These are phyloP conservation scores for Zoroaster sp. DNA, from an alignment of 53 echinoderm and acorn worm genomes.

Conservation along the genomic window DNA sequence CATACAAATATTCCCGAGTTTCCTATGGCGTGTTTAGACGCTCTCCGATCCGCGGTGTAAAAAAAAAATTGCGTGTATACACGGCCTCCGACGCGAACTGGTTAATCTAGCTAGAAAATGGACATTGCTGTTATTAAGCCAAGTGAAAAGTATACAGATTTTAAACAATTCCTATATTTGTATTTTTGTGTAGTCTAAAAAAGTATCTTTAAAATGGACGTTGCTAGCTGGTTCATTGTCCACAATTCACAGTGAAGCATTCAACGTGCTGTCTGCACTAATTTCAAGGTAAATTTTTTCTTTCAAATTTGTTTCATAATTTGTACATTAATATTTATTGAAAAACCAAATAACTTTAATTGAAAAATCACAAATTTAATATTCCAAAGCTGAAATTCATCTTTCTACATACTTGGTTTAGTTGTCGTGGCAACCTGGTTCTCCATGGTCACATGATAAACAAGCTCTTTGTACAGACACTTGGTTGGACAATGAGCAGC, in stretches of 20 bases:
- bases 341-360: no score
- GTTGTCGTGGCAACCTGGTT: slow-evolving; percentile 69
- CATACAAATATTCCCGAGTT: no score
- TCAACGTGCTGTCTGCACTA: slow-evolving; percentile 67
- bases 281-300: slow-evolving; percentile 70
- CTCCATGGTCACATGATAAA: slow-evolving; percentile 67
- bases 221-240: slow-evolving; percentile 64
- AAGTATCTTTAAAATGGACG: slow-evolving; percentile 58
- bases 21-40: no score
- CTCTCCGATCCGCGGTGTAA: no score
- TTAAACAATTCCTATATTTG: not conserved
- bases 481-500: slow-evolving; percentile 56
- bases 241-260: slow-evolving; percentile 62
- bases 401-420: not conserved
- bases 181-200: slow-evolving; percentile 55
- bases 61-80: no score
- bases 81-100: no score
- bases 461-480: slow-evolving; percentile 67
- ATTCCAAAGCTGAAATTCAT: not conserved
- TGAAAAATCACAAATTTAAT: not conserved
- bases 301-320: not conserved
- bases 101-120: no score
- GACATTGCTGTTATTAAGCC: no score
- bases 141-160: no score
- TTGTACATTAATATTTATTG: not conserved